These are phyloP conservation scores for Perognathus longimembris DNA, from an alignment of 2,113 vertebrate genomes.

Conservation along the genomic window DNA sequence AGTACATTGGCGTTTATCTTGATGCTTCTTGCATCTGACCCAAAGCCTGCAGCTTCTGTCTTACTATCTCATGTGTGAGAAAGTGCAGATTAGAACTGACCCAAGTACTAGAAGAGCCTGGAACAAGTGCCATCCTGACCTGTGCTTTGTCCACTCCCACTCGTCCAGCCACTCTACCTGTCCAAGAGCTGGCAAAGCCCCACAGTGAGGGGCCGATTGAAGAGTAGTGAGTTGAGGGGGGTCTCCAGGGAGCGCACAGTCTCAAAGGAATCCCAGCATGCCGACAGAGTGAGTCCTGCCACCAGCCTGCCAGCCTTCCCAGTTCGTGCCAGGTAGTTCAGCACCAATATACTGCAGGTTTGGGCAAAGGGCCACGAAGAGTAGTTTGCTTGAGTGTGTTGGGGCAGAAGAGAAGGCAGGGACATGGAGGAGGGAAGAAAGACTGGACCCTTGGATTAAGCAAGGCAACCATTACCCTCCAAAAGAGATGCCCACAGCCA, in stretches of 20 bases:
- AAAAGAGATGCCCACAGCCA: constrained; percentile 91
- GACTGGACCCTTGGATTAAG: background rate
- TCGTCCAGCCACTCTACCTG: constrained; percentile 54
- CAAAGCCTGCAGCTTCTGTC: background rate
- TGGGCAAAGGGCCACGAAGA: background rate
- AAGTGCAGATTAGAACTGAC: background rate
- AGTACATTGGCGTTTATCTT: background rate
- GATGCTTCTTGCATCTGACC: background rate
- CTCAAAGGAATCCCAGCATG: constrained; percentile 88
- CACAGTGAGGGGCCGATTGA: constrained; percentile 86
- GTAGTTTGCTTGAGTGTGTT: background rate
- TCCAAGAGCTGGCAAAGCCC: constrained; percentile 58
- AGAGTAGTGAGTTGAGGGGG: constrained; percentile 90
- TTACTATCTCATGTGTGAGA: background rate
- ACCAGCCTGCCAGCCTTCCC: constrained; percentile 82
- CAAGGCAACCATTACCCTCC: constrained; percentile 89
- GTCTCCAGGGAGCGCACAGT: constrained; percentile 88
- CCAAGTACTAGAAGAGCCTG: background rate
- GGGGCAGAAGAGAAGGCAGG: background rate
- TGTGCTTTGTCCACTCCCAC: background rate
- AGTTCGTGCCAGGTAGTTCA: constrained; percentile 89
- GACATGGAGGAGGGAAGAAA: background rate
- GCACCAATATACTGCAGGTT: constrained; percentile 87
- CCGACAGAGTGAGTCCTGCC: constrained; percentile 88
- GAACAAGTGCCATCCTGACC: background rate